phyloP scores from a whole-genome alignment of 92 coral and sea anemone species.

The Pocillopora grandis region DNA sequence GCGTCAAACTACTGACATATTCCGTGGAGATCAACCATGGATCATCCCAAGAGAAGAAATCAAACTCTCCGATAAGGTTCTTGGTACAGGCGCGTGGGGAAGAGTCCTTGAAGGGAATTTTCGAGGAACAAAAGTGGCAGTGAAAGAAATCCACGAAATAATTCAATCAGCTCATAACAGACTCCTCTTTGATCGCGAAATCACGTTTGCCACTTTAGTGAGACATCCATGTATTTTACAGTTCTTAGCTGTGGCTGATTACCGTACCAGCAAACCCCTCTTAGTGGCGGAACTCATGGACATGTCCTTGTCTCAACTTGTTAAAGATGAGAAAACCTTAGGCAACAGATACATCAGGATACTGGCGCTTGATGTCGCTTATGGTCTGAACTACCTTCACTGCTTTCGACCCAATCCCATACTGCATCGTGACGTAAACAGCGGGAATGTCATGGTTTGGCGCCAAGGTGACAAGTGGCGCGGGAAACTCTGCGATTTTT shows the following conservation, averaged over 20 bases:
- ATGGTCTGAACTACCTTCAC: constrained; percentile 80
- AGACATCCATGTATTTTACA: constrained; percentile 86
- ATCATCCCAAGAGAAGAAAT: constrained; percentile 69
- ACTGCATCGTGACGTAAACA: constrained; percentile 88
- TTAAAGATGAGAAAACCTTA: constrained; percentile 49
- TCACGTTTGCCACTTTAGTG: constrained; percentile 72
- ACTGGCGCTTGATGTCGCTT: constrained; percentile 78
- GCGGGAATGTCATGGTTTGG: constrained; percentile 92
- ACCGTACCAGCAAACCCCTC: constrained; percentile 62
- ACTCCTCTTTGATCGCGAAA: constrained; percentile 74
- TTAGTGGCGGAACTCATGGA: constrained; percentile 83
- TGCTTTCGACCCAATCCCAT: constrained; percentile 84
- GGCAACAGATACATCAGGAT: constrained; percentile 62
- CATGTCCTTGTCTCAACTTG: constrained; percentile 71
- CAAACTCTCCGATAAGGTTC: constrained; percentile 61
- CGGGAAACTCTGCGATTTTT: constrained; percentile 90
- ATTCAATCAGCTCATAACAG: constrained; percentile 81
- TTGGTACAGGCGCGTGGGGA: constrained; percentile 94
- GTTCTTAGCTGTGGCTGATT: constrained; percentile 79
- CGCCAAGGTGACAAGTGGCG: constrained; percentile 85
- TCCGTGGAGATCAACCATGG: constrained; percentile 84
- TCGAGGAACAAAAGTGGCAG: constrained; percentile 82
- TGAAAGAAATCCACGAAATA: constrained; percentile 83
- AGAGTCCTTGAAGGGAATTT: constrained; percentile 79
- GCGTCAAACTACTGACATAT: constrained; percentile 55